Percentiles rank a stretch among this genome's conserved stretches.
These are phyloP conservation scores for Pygmarrhopalites habei DNA, from an alignment of 1,140 invertebrate genomes.

Conservation along the genomic window DNA sequence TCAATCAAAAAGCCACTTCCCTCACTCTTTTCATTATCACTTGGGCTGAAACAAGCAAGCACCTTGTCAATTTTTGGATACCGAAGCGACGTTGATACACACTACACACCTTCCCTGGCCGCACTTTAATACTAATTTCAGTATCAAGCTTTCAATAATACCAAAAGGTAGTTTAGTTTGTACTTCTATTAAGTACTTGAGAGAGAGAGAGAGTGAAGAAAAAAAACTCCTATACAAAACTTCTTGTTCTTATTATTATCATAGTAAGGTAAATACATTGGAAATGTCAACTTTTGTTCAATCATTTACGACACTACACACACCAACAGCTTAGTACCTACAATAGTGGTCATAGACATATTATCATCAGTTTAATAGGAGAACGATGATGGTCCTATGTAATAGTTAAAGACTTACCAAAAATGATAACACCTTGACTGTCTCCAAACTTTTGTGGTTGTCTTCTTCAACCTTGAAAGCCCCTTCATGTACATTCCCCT, in stretches of 20 bases:
- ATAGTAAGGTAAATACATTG: neutral
- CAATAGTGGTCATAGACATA: too few species aligned
- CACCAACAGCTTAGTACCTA: too few species aligned
- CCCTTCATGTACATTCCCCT: too few species aligned
- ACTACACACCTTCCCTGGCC: neutral
- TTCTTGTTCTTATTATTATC: neutral
- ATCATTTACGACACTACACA: too few species aligned
- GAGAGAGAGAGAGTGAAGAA: neutral
- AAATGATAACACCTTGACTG: too few species aligned
- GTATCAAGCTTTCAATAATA: neutral
- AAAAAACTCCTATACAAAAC: neutral
- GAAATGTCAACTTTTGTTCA: neutral
- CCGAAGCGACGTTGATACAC: slow-evolving; percentile 5
- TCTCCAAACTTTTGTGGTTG: too few species aligned
- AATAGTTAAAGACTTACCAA: too few species aligned
- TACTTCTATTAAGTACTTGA: neutral
- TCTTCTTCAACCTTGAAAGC: too few species aligned
- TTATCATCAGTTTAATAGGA: too few species aligned
- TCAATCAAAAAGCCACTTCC: slow-evolving; percentile 13
- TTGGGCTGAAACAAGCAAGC: slow-evolving; percentile 10
- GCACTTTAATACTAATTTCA: neutral
- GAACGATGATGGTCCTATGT: too few species aligned
- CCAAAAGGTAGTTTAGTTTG: neutral
- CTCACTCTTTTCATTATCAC: slow-evolving; percentile 14
- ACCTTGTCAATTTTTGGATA: slow-evolving; percentile 5